phyloP scores from a whole-genome alignment of 1,140 invertebrate genomes.

The Calephelis virginiensis region DNA sequence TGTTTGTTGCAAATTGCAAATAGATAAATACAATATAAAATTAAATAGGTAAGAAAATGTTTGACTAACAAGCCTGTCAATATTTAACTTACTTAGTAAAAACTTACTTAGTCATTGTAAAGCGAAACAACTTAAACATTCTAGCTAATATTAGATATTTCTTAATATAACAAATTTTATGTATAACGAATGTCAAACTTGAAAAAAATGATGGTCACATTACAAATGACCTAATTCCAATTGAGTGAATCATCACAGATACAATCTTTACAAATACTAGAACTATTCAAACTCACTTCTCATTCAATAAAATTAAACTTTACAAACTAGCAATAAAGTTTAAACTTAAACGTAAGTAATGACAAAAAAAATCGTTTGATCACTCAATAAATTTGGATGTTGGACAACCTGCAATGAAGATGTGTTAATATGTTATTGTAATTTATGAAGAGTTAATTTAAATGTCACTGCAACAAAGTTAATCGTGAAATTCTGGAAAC shows the following conservation, averaged over 20 bases:
- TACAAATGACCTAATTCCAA: conserved; percentile 32
- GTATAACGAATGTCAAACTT: background rate
- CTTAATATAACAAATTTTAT: background rate
- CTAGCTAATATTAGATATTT: too few species aligned
- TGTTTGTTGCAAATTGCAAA: too few species aligned
- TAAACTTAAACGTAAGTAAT: conserved; percentile 8
- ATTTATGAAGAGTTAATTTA: conserved; percentile 11
- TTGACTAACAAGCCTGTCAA: too few species aligned
- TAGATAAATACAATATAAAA: too few species aligned
- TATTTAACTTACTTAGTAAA: too few species aligned
- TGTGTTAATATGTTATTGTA: conserved; percentile 4
- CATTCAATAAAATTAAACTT: conserved; percentile 1
- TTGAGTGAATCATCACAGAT: conserved; percentile 36
- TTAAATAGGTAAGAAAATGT: too few species aligned
- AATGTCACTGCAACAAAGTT: background rate
- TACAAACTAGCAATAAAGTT: conserved; percentile 4
- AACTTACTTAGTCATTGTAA: too few species aligned
- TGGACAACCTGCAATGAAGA: conserved; percentile 24
- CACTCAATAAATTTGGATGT: conserved; percentile 36
- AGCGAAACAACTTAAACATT: too few species aligned
- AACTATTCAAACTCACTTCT: background rate
- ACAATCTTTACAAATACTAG: conserved; percentile 26
- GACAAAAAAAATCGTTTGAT: conserved; percentile 35
- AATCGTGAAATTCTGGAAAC: background rate
- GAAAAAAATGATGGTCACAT: background rate